These are phyloP conservation scores for Sycobia sp. DNA, from an alignment of 1,140 invertebrate species.

Conservation along the genomic window DNA sequence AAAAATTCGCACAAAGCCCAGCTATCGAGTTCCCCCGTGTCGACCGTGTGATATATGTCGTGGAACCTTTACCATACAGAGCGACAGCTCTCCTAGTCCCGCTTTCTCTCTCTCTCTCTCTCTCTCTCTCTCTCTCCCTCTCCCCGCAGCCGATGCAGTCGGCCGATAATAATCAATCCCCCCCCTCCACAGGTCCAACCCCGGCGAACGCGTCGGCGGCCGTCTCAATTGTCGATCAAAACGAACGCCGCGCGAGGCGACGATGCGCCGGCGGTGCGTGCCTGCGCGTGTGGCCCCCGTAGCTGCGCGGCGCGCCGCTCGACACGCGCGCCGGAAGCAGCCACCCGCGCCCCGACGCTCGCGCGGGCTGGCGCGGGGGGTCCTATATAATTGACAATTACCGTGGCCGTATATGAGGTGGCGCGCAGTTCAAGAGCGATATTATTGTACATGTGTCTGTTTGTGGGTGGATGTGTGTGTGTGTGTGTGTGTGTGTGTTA, in stretches of 20 bases:
- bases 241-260: neutral
- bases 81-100: too few species aligned
- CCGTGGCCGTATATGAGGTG: conserved; percentile 16
- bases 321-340: too few species aligned
- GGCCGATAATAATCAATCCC: conserved; percentile 27
- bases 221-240: conserved; percentile 29
- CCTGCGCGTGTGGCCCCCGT: neutral
- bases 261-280: neutral
- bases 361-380: too few species aligned
- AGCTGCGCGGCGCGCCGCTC: too few species aligned
- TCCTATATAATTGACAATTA: conserved; percentile 32
- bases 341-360: too few species aligned
- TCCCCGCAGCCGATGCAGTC: neutral
- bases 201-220: too few species aligned
- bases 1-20: neutral
- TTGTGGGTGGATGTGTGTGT: too few species aligned
- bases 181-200: neutral
- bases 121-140: too few species aligned
- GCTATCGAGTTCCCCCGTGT: conserved; percentile 16
- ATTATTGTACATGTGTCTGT: too few species aligned
- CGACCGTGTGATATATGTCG: neutral
- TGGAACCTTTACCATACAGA: too few species aligned
- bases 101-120: too few species aligned
- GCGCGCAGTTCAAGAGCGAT: neutral
- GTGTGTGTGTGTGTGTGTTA: too few species aligned